A percentile compares a stretch with the other conserved stretches of the same genome.
These are phyloP conservation scores for Archips xylosteana DNA, from an alignment of 2,888 invertebrate species.

Conservation along the genomic window DNA sequence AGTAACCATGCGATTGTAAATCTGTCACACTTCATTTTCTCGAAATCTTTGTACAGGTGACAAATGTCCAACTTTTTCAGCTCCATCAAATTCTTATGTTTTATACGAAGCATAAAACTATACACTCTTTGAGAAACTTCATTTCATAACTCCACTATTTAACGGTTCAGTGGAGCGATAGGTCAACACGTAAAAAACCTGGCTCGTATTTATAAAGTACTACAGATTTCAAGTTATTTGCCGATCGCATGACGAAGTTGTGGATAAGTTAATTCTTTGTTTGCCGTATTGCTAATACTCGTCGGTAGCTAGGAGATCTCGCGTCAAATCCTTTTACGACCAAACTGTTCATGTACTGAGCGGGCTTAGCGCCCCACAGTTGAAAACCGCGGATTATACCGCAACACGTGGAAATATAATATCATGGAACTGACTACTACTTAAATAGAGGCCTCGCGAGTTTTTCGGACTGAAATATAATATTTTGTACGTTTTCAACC, in stretches of 20 bases:
- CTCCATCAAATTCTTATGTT: too few species aligned
- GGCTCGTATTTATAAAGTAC: background rate
- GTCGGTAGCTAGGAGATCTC: conserved; percentile 44
- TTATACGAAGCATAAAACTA: background rate
- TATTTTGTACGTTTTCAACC: too few species aligned
- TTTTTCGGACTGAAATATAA: too few species aligned
- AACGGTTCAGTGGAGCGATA: background rate
- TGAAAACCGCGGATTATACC: conserved; percentile 47
- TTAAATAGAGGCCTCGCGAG: background rate
- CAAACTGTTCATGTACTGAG: conserved; percentile 43
- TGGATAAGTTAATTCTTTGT: conserved; percentile 36
- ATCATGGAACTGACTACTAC: conserved; percentile 41
- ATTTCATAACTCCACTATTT: background rate
- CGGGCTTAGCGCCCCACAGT: conserved; percentile 45
- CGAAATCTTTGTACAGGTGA: too few species aligned
- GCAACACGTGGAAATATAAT: conserved; percentile 16
- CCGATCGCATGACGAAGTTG: conserved; percentile 18
- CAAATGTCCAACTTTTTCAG: too few species aligned
- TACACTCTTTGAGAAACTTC: background rate
- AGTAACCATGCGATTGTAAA: too few species aligned
- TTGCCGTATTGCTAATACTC: conserved; percentile 41
- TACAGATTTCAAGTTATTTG: conserved; percentile 27
- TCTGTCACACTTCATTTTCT: too few species aligned
- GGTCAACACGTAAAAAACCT: background rate
- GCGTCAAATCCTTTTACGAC: conserved; percentile 52